Percentiles rank a stretch among this genome's conserved stretches.
Conservation (phyloP, 2,888 invertebrate species). For the Archips xylosteana region DNA sequence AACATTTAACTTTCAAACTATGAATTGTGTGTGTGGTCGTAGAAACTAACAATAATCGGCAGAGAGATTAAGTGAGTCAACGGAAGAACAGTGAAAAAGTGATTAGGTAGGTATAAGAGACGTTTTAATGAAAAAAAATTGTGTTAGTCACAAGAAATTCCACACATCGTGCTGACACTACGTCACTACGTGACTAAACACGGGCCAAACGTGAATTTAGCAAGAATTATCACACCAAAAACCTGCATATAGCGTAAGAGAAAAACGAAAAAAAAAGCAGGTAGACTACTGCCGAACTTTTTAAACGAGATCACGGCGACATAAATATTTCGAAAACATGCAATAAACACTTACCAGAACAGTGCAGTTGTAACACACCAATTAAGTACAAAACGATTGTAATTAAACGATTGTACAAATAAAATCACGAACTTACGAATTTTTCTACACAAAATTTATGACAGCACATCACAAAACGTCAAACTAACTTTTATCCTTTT, state of each 20-base stretch:
- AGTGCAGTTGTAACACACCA: slow-evolving; percentile 41
- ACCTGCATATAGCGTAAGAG: neutral
- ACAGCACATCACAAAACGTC: slow-evolving; percentile 71
- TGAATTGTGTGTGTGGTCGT: neutral
- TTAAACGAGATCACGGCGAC: slow-evolving; percentile 25
- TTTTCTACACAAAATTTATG: slow-evolving; percentile 61
- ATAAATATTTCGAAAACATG: slow-evolving; percentile 27
- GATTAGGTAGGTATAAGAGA: slow-evolving; percentile 22
- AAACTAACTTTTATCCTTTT: slow-evolving; percentile 71
- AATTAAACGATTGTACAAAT: slow-evolving; percentile 48
- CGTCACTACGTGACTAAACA: slow-evolving; percentile 21
- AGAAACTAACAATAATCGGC: slow-evolving; percentile 6
- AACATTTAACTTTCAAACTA: neutral
- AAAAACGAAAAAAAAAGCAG: slow-evolving; percentile 41
- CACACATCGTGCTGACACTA: slow-evolving; percentile 34
- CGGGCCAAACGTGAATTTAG: neutral
- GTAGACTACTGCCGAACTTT: slow-evolving; percentile 40
- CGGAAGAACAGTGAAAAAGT: slow-evolving; percentile 17
- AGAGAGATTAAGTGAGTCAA: slow-evolving; percentile 30
- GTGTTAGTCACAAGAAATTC: slow-evolving; percentile 37
- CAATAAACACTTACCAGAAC: slow-evolving; percentile 36
- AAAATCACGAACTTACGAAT: slow-evolving; percentile 51
- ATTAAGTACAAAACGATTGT: slow-evolving; percentile 48
- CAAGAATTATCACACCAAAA: slow-evolving; percentile 8
- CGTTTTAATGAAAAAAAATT: slow-evolving; percentile 40